Conservation (phyloP, 2,113 vertebrate genomes). For the Osmerus eperlanus region DNA sequence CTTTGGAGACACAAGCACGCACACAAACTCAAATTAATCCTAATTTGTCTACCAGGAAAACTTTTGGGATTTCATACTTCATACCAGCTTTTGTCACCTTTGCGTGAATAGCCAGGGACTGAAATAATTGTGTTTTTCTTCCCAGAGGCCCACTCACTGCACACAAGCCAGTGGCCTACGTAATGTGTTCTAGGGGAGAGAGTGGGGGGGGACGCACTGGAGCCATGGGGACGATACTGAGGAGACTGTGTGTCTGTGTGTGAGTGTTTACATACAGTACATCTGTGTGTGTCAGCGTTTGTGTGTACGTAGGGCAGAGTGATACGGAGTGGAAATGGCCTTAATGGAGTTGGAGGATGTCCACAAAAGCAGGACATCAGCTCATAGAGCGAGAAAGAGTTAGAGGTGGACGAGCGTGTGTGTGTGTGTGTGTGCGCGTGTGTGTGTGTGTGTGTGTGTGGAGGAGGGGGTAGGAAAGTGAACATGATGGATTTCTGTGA, state of each 20-base stretch:
- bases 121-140: conserved; percentile 75
- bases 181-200: conserved; percentile 62
- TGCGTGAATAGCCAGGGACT: conserved; percentile 70
- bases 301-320: conserved; percentile 14
- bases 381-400: conserved; percentile 24
- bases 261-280: conserved; percentile 18
- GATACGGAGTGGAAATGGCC: conserved; percentile 55
- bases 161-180: conserved; percentile 74
- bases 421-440: background rate
- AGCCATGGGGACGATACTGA: conserved; percentile 36
- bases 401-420: background rate
- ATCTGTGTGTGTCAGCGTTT: conserved; percentile 27
- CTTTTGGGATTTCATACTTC: conserved; percentile 75
- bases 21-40: conserved; percentile 71
- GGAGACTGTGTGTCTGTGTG: background rate
- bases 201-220: conserved; percentile 22
- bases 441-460: background rate
- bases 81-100: conserved; percentile 77
- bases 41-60: conserved; percentile 68
- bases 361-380: conserved; percentile 59
- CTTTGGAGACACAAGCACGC: conserved; percentile 58
- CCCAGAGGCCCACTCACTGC: conserved; percentile 61
- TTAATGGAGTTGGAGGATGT: conserved; percentile 67
- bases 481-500: background rate
- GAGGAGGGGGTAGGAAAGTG: background rate